Percentiles rank a stretch among this genome's conserved stretches.
phyloP scores from a whole-genome alignment of 2,113 vertebrate species.

The Dipodomys stephensi region DNA sequence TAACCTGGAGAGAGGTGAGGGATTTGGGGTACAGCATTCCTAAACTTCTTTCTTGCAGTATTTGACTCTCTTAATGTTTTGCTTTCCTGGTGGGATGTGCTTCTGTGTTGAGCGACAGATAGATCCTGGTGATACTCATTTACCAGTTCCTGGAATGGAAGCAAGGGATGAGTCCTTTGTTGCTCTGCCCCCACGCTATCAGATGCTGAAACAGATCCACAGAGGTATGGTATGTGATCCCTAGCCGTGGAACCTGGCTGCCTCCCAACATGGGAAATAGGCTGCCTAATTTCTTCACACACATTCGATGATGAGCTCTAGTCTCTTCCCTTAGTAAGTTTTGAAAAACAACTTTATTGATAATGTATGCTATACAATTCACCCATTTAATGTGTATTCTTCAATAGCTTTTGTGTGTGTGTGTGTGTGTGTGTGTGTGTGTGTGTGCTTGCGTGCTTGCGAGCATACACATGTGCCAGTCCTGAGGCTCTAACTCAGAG shows the following conservation, averaged over 20 bases:
- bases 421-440: not conserved
- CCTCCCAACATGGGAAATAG: not conserved
- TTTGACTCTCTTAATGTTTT: slow-evolving; percentile 21
- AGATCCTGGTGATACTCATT: too few relatives aligned
- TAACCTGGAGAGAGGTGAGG: not conserved
- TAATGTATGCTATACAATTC: not conserved
- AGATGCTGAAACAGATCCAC: not conserved
- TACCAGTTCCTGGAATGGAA: not conserved
- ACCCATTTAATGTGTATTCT: not conserved
- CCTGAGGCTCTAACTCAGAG: too few relatives aligned
- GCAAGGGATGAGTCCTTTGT: not conserved
- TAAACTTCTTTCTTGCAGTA: not conserved
- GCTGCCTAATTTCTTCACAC: too few relatives aligned
- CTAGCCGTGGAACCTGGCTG: not conserved
- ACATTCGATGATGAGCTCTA: not conserved
- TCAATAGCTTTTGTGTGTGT: not conserved
- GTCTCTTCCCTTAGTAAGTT: slow-evolving; percentile 1
- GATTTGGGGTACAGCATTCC: not conserved
- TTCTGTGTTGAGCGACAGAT: not conserved
- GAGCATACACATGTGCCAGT: too few relatives aligned
- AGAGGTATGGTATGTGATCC: not conserved
- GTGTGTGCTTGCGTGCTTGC: too few relatives aligned
- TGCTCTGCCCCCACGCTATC: not conserved
- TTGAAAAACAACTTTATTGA: slow-evolving; percentile 13
- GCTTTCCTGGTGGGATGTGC: slow-evolving; percentile 15